These are phyloP conservation scores for Alosa alosa DNA, from an alignment of 2,113 vertebrate genomes.

Conservation along the genomic window DNA sequence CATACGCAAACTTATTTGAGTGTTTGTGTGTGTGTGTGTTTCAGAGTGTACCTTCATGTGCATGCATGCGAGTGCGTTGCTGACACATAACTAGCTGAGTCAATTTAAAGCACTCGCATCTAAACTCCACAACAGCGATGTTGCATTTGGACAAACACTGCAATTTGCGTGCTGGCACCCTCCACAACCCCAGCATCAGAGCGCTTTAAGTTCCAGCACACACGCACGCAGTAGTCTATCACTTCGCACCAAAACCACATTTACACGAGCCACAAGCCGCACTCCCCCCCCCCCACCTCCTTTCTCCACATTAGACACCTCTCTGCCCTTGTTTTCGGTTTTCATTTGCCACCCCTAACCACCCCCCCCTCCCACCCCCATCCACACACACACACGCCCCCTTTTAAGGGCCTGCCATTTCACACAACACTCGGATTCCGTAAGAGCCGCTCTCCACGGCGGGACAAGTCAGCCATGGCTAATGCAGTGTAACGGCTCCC, in stretches of 20 bases:
- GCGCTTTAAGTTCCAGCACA: neutral
- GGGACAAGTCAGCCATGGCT: conserved; percentile 25
- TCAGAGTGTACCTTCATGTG: neutral
- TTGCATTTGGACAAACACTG: neutral
- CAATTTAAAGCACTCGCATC: neutral
- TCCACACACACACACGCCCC: conserved; percentile 16
- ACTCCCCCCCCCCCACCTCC: neutral
- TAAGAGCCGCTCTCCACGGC: conserved; percentile 16
- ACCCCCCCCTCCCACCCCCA: neutral
- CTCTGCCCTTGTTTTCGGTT: neutral
- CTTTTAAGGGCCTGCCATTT: conserved; percentile 29
- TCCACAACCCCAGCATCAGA: neutral
- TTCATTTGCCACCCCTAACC: neutral
- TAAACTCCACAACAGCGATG: neutral
- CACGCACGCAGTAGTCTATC: neutral
- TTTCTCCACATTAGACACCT: neutral
- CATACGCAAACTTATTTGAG: neutral
- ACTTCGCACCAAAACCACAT: neutral
- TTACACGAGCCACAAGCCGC: neutral
- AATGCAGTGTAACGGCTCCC: too few relatives aligned
- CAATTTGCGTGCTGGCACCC: conserved; percentile 1
- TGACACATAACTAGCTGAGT: neutral
- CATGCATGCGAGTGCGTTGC: neutral
- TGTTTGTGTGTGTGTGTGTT: neutral
- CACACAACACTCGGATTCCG: neutral